These are phyloP conservation scores for Caenorhabditis sp. DNA, from an alignment of 2,888 invertebrate species.

Conservation along the genomic window DNA sequence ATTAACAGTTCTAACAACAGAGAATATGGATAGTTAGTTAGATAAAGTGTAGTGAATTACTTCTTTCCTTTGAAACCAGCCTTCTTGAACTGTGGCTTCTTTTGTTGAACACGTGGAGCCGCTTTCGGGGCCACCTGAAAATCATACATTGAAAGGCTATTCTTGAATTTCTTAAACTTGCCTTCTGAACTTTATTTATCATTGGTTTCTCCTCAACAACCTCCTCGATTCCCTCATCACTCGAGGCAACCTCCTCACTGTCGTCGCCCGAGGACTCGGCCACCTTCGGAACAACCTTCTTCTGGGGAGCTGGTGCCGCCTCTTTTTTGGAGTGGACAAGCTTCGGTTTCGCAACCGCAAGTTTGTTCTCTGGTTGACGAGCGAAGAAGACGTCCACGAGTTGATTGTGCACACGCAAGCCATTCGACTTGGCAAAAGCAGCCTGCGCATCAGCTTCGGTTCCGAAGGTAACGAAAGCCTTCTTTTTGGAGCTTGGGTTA, in stretches of 20 bases:
- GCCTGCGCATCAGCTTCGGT: constrained; percentile 68
- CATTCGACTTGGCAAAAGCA: constrained; percentile 69
- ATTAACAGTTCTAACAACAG: not conserved
- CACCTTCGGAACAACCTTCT: constrained; percentile 26
- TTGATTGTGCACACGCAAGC: constrained; percentile 59
- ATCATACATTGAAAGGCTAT: not conserved
- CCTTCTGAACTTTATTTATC: constrained; percentile 59
- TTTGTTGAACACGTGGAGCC: constrained; percentile 43
- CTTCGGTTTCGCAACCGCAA: constrained; percentile 38
- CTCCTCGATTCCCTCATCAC: constrained; percentile 68
- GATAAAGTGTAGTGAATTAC: constrained; percentile 1
- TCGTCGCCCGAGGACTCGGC: constrained; percentile 55
- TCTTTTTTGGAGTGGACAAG: constrained; percentile 5
- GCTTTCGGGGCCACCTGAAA: constrained; percentile 29
- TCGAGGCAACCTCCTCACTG: constrained; percentile 64
- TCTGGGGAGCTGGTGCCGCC: constrained; percentile 4
- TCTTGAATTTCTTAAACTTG: not conserved
- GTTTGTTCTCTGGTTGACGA: constrained; percentile 16
- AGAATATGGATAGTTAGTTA: not conserved
- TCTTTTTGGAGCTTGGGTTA: constrained; percentile 31
- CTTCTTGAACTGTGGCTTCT: constrained; percentile 53
- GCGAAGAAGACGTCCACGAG: constrained; percentile 63
- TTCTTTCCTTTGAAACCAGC: constrained; percentile 53
- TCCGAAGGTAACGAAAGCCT: constrained; percentile 67
- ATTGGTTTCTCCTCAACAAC: constrained; percentile 62